Evolutionary conservation across 2,888 invertebrate genomes (phyloP).

Genomic region (Scelioninae gen. 2): DNA sequence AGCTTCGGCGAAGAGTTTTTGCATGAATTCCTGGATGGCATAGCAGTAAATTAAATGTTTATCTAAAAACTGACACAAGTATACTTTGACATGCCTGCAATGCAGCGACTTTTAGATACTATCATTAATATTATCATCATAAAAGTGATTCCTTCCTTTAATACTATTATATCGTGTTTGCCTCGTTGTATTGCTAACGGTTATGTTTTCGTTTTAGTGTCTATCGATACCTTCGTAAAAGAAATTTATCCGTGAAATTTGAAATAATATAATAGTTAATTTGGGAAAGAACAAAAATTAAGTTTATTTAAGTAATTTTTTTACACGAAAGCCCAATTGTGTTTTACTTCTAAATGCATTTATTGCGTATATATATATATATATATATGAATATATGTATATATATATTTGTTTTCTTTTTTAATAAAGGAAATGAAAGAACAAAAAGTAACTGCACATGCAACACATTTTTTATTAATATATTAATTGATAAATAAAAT

Average conservation of each 20-base stretch:
- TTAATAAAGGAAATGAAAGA: background rate
- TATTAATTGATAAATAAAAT: slow-evolving; percentile 20
- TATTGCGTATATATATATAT: no score
- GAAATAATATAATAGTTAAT: background rate
- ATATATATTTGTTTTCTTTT: no score
- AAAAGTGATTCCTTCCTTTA: slow-evolving; percentile 50
- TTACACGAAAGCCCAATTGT: no score
- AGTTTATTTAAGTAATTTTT: no score
- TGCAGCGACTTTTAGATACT: slow-evolving; percentile 50
- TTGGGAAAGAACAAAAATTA: background rate
- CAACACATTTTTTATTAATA: slow-evolving; percentile 16
- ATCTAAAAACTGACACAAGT: slow-evolving; percentile 54
- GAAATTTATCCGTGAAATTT: slow-evolving; percentile 2
- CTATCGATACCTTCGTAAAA: slow-evolving; percentile 22
- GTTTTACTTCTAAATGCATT: no score
- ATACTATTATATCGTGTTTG: slow-evolving; percentile 55
- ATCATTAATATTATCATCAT: slow-evolving; percentile 48
- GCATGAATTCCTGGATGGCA: slow-evolving; percentile 53
- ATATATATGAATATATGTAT: no score
- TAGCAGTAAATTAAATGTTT: slow-evolving; percentile 53
- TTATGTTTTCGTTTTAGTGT: slow-evolving; percentile 46
- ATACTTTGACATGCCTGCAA: slow-evolving; percentile 46
- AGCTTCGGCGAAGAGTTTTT: slow-evolving; percentile 21
- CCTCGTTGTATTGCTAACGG: slow-evolving; percentile 58
- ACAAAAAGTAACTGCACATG: background rate